Base-by-base conservation (phyloP, 2,113 vertebrate genomes). In the Anguilla rostrata region DNA sequence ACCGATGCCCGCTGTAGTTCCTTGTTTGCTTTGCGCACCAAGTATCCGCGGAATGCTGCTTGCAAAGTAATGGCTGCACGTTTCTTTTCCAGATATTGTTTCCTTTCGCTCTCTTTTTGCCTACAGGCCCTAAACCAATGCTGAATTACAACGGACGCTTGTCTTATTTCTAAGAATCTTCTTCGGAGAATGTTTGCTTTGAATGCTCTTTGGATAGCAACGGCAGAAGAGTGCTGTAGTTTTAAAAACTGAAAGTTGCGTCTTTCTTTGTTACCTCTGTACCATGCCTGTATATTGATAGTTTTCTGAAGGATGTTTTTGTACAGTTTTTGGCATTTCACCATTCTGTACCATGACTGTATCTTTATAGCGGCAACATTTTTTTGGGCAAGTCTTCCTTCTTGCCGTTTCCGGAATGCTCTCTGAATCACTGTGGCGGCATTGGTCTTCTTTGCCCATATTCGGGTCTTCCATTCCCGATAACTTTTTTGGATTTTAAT, bases 291-390 rank as follows among this genome's bases (percentile, higher is more conserved):
- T 87, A 99, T 90, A 79, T 92, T 88, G 15, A 96, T 40, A 0
- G 90, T 88, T 87, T 87, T 96, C 57, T 89, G 79, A 87, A 83
- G 90, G 29, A 93, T 92, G 91, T 22, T 85, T 22, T 82, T 89
- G 87, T 92, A 95, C 86, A 92, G 87, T 91, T 83, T 88, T 2
- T n/a, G 83, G 46, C 88, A 80, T 60, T 5, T 89, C 39, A 93
- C 91, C 29, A 93, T 96, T 82, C 83, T 89, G 80, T 95, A 99
- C 96, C 96, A 97, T 1, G 97, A 91, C 87, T 99, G 98, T 87
- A 99, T 96, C 83, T 89, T 87, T 29, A 97, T 0, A 26, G 96
- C 96, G 29, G 97, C 95, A 0, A 79, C 84, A 0, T 81, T 81
- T 85, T 89, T 94, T 86, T 86, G 78, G 0, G 90, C 81, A 34